phyloP scores from a whole-genome alignment of 2,113 vertebrate genomes.

The Hucho hucho region DNA sequence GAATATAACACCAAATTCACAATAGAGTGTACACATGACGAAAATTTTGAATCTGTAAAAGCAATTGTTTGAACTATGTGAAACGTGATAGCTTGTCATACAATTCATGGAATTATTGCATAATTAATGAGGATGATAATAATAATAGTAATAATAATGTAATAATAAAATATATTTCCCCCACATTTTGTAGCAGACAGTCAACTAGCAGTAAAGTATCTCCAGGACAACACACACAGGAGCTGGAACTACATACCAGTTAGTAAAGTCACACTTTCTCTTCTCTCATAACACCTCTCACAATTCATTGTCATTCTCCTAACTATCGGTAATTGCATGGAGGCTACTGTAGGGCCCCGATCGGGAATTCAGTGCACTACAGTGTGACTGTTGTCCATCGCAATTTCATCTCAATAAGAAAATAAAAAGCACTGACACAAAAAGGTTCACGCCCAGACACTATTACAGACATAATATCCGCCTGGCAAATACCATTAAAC shows the following conservation, averaged over 20 bases:
- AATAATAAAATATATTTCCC: not conserved
- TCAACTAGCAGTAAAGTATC: not conserved
- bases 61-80: not conserved
- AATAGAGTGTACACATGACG: not conserved
- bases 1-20: not conserved
- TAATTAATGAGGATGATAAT: not conserved
- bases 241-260: not conserved
- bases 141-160: not conserved
- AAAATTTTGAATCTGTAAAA: not conserved
- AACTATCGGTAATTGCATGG: not conserved
- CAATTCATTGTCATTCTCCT: not conserved
- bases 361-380: not conserved
- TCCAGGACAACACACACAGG: not conserved
- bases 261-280: not conserved
- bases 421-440: conserved; percentile 76
- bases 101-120: not conserved
- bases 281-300: not conserved
- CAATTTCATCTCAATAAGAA: conserved; percentile 69
- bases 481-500: conserved; percentile 75
- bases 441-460: conserved; percentile 80
- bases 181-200: too few species aligned
- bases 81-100: not conserved
- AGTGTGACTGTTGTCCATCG: conserved; percentile 58
- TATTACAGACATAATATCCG: conserved; percentile 81
- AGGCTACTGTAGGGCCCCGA: not conserved